Evolutionary conservation across 2,888 invertebrate species (phyloP).

Genomic region (Alsophila aescularia): DNA sequence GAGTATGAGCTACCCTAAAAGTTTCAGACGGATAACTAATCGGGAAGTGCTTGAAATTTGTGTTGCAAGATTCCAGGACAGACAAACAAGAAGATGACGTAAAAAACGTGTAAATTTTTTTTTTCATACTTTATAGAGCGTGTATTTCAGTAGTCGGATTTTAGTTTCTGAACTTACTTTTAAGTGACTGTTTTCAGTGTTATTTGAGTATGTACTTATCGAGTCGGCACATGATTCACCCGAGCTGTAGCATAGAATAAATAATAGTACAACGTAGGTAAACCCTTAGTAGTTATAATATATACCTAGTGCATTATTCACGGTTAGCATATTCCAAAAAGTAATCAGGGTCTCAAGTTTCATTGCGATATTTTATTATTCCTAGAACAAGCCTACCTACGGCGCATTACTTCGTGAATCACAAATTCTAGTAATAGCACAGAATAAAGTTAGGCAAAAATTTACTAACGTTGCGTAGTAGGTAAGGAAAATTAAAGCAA

Average conservation of each 20-base stretch:
- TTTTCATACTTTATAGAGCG: too few relatives aligned
- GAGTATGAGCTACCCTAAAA: too few relatives aligned
- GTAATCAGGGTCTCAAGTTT: slow-evolving; percentile 27
- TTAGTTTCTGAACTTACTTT: too few relatives aligned
- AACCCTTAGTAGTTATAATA: background rate
- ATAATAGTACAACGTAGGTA: background rate
- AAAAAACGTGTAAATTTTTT: too few relatives aligned
- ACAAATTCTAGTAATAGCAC: slow-evolving; percentile 12
- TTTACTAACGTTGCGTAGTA: background rate
- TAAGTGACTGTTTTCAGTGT: too few relatives aligned
- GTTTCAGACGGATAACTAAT: too few relatives aligned
- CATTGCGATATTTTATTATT: slow-evolving; percentile 24
- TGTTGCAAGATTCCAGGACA: too few relatives aligned
- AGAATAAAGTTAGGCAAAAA: slow-evolving; percentile 6
- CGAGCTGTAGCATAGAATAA: too few relatives aligned
- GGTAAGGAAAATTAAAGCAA: slow-evolving; percentile 7
- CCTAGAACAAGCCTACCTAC: slow-evolving; percentile 20
- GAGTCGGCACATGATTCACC: slow-evolving; percentile 4
- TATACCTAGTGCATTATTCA: slow-evolving; percentile 10
- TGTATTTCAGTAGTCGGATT: too few relatives aligned
- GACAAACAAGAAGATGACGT: too few relatives aligned
- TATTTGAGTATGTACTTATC: too few relatives aligned
- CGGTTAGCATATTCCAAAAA: slow-evolving; percentile 31
- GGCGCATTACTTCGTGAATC: slow-evolving; percentile 23
- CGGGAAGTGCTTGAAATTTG: too few relatives aligned